Evolutionary conservation across 2,113 vertebrate genomes (phyloP).

Genomic region (Leucoraja erinaceus): DNA sequence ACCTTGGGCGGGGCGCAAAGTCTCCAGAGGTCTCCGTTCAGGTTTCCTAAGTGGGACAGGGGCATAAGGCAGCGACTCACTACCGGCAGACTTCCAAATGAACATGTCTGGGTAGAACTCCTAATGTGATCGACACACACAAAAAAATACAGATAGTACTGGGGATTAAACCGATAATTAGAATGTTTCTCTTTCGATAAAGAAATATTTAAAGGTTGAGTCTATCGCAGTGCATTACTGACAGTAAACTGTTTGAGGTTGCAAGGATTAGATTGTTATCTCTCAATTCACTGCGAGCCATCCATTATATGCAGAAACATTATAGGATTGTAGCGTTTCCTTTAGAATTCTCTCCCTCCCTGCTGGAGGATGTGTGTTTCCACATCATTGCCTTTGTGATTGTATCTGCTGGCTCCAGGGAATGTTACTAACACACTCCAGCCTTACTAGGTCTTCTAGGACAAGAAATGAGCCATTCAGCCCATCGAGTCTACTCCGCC

Average conservation of each 20-base stretch:
- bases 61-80: too few species aligned
- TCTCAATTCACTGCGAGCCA: neutral
- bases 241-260: slow-evolving; percentile 10
- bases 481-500: too few species aligned
- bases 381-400: neutral
- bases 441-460: too few species aligned
- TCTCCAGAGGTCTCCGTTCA: too few species aligned
- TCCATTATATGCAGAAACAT: neutral
- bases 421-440: too few species aligned
- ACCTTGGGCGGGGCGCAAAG: too few species aligned
- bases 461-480: too few species aligned
- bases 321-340: neutral
- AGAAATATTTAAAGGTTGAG: neutral
- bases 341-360: neutral
- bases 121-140: neutral
- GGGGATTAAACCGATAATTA: neutral
- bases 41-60: too few species aligned
- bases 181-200: neutral
- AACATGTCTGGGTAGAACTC: neutral
- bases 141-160: too few species aligned
- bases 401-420: neutral
- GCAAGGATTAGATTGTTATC: slow-evolving; percentile 18
- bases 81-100: neutral
- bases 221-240: neutral
- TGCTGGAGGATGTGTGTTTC: neutral